Evolutionary conservation across 2,888 invertebrate genomes (phyloP).

Genomic region (Epinotia nisella): DNA sequence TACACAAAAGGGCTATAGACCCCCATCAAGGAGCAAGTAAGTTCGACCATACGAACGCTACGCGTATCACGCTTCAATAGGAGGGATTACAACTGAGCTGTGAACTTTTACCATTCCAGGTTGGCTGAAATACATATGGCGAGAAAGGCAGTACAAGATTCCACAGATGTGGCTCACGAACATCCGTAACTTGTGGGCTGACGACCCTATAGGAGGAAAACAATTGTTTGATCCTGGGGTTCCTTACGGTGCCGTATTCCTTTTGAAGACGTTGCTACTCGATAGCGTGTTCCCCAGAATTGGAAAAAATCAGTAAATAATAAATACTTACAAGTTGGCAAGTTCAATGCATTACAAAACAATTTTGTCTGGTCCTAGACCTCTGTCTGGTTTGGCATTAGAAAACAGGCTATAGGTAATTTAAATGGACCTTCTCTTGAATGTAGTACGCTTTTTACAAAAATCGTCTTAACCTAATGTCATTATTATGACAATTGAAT

Average conservation of each 20-base stretch:
- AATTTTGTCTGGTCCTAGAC: too few species aligned
- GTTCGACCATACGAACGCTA: background rate
- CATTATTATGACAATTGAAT: too few species aligned
- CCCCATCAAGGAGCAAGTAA: conserved; percentile 25
- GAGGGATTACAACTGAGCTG: background rate
- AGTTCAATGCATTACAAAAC: too few species aligned
- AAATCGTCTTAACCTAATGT: too few species aligned
- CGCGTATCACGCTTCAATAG: background rate
- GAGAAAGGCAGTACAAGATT: conserved; percentile 19
- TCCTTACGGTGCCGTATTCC: conserved; percentile 13
- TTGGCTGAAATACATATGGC: conserved; percentile 25
- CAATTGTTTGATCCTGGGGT: background rate
- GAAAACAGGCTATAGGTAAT: too few species aligned
- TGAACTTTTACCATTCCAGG: background rate
- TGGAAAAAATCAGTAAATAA: conserved; percentile 25
- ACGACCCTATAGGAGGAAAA: conserved; percentile 3
- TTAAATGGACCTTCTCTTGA: too few species aligned
- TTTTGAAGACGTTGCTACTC: conserved; percentile 16
- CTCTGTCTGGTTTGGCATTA: too few species aligned
- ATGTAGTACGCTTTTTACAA: too few species aligned
- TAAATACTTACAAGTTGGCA: too few species aligned
- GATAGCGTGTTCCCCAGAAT: conserved; percentile 8
- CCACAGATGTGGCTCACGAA: conserved; percentile 24
- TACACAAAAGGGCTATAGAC: background rate
- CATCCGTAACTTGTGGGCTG: conserved; percentile 21